A percentile compares a stretch with the other conserved stretches of the same genome.
phyloP scores from a whole-genome alignment of 2,113 vertebrate genomes.

The Cinclus cinclus region DNA sequence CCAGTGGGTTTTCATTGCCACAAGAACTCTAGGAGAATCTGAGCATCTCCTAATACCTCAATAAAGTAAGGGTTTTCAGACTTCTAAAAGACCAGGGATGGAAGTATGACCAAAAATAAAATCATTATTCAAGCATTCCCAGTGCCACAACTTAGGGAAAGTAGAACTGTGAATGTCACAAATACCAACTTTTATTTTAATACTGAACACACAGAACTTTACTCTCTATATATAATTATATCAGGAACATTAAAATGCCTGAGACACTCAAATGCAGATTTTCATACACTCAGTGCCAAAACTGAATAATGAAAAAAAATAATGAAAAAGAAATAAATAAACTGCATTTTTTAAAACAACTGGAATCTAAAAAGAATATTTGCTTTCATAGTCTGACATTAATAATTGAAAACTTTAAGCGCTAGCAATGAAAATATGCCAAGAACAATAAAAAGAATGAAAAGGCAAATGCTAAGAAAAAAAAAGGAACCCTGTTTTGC shows the following conservation, averaged over 20 bases:
- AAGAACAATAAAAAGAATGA: background rate
- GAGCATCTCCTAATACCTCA: background rate
- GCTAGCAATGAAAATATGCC: background rate
- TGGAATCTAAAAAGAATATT: background rate
- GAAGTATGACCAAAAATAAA: background rate
- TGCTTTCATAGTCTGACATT: background rate
- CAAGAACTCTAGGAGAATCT: background rate
- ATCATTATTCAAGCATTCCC: background rate
- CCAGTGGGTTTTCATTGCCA: background rate
- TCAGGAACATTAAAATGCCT: background rate
- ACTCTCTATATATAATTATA: background rate
- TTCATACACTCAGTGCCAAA: background rate
- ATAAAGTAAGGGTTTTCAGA: background rate
- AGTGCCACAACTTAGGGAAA: background rate
- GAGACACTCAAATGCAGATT: background rate
- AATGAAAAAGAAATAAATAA: background rate
- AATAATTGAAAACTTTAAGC: background rate
- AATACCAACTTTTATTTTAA: background rate
- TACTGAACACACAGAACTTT: background rate
- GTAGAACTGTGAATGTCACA: background rate
- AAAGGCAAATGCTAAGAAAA: background rate
- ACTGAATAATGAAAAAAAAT: background rate
- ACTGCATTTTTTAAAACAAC: background rate
- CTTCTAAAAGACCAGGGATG: background rate
- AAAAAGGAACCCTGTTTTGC: background rate